Conservation (phyloP, 2,113 vertebrate species). For the Machaerirhynchus nigripectus region DNA sequence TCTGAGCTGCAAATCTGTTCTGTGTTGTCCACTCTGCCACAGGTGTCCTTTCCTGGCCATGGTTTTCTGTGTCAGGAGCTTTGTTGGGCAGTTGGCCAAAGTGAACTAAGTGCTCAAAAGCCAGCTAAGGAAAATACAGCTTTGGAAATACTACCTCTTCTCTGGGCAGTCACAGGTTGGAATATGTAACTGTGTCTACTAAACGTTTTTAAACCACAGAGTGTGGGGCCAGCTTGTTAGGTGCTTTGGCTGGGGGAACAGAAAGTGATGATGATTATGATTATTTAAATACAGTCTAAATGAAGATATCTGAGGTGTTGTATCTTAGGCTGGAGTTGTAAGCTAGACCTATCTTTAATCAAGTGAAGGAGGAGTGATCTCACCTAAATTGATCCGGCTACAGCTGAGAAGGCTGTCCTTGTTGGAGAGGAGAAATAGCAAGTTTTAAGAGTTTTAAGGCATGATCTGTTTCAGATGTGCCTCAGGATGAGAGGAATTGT, state of each 20-base stretch:
- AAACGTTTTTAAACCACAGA: neutral
- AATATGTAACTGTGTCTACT: neutral
- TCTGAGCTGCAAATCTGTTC: neutral
- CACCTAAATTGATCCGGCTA: neutral
- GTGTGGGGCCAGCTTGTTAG: neutral
- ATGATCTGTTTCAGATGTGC: neutral
- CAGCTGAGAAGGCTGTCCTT: neutral
- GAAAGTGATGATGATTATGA: neutral
- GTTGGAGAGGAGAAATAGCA: fast-evolving
- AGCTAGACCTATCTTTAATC: neutral
- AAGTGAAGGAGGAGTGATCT: neutral
- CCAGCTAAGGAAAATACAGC: conserved; percentile 40
- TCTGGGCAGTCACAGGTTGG: neutral
- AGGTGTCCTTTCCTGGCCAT: neutral
- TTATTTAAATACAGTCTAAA: neutral
- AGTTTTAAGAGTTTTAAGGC: neutral
- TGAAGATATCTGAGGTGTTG: neutral
- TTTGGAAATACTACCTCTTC: neutral
- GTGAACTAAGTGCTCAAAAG: neutral
- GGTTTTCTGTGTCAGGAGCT: neutral
- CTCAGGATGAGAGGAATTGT: neutral
- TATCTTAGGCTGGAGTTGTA: neutral
- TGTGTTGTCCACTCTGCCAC: neutral
- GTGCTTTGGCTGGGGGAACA: neutral
- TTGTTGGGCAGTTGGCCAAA: neutral